A percentile compares a stretch with the other conserved stretches of the same genome.
phyloP scores from a whole-genome alignment of 2,888 invertebrate species.

The Drosophila pseudotakahashii region DNA sequence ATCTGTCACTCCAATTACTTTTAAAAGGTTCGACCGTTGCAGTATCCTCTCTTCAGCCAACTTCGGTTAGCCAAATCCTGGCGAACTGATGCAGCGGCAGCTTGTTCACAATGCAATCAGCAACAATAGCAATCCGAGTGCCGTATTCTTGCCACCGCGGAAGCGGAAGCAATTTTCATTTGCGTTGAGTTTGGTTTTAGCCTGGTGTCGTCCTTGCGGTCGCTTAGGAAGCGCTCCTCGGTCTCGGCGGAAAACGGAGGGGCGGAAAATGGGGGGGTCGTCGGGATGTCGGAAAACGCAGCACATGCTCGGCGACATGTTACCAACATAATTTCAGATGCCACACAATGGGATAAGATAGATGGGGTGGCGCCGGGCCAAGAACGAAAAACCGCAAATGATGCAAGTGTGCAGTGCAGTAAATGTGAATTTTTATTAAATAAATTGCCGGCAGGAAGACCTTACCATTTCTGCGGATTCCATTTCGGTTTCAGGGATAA shows the following conservation, averaged over 20 bases:
- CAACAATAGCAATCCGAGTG: conserved; percentile 65
- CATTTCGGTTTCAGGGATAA: conserved; percentile 31
- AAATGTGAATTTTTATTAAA: conserved; percentile 67
- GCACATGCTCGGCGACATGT: conserved; percentile 63
- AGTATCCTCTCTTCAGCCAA: background rate
- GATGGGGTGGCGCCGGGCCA: conserved; percentile 26
- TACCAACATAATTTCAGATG: conserved; percentile 68
- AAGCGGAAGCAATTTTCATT: conserved; percentile 81
- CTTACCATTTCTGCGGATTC: conserved; percentile 36
- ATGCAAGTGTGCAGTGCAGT: conserved; percentile 60
- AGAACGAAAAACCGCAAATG: conserved; percentile 60
- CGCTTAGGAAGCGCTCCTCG: conserved; percentile 17
- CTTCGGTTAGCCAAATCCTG: conserved; percentile 25
- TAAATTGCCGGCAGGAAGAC: conserved; percentile 52
- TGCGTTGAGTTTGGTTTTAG: conserved; percentile 66
- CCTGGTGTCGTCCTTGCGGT: conserved; percentile 57
- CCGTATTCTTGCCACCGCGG: conserved; percentile 57
- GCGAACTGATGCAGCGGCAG: conserved; percentile 22
- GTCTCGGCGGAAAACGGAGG: conserved; percentile 8
- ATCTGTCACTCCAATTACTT: conserved; percentile 18
- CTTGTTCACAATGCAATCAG: conserved; percentile 65
- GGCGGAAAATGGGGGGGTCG: too few relatives aligned
- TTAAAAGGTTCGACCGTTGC: conserved; percentile 9
- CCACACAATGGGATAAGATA: conserved; percentile 44
- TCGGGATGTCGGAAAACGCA: conserved; percentile 12